Evolutionary conservation across 2,113 vertebrate genomes (phyloP).

Genomic region (Lucifuga dentata): DNA sequence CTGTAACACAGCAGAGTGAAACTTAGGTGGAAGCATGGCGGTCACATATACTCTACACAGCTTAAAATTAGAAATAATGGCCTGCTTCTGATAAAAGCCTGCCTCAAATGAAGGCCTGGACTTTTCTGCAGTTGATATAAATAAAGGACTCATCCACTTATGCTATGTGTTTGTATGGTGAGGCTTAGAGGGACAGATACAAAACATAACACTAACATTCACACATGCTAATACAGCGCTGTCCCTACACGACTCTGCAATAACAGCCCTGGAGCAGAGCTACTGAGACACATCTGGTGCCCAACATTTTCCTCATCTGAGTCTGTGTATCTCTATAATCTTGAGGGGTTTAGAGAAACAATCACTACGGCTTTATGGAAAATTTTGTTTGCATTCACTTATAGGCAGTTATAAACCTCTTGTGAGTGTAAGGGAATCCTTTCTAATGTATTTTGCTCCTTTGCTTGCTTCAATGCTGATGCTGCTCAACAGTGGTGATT

Average conservation of each 20-base stretch:
- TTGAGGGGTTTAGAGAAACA: constrained; percentile 18
- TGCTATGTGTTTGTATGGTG: not conserved
- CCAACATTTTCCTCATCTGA: constrained; percentile 12
- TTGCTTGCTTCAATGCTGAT: constrained; percentile 1
- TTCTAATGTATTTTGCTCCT: not conserved
- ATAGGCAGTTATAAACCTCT: constrained; percentile 5
- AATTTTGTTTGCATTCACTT: constrained; percentile 10
- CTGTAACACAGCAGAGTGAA: too few relatives aligned
- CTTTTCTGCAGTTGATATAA: too few relatives aligned
- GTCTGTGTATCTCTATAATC: constrained; percentile 21
- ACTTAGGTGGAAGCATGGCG: too few relatives aligned
- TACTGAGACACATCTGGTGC: constrained; percentile 10
- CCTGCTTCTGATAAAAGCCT: too few relatives aligned
- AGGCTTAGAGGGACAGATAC: constrained; percentile 6
- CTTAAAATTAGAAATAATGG: too few relatives aligned
- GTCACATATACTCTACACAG: too few relatives aligned
- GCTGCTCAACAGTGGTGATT: not conserved
- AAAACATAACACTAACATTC: constrained; percentile 3
- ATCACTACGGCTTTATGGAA: constrained; percentile 10
- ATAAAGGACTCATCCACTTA: too few relatives aligned
- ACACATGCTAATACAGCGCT: not conserved
- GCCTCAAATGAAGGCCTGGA: too few relatives aligned
- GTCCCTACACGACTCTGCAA: not conserved
- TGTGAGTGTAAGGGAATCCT: not conserved
- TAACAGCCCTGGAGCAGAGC: not conserved